Evolutionary conservation across 1,140 invertebrate species (phyloP), one percentile per base, ranked within the genome.

Genomic region (Sipha flava): DNA sequence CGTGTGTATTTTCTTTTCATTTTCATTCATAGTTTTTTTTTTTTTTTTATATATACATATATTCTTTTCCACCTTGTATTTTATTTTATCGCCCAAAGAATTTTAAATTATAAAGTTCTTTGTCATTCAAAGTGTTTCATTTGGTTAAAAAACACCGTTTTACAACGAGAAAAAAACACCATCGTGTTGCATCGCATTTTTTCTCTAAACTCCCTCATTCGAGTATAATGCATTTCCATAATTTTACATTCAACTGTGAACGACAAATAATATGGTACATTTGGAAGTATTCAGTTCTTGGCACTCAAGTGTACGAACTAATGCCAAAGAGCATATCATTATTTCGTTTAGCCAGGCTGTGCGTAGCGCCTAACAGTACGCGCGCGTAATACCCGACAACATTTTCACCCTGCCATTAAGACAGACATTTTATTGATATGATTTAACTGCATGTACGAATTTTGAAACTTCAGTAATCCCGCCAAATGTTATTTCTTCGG

Each of bases 91-190:
- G 26, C 72, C 47, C 49, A 47, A 23, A 52, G 72, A 52, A 75
- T 75, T 75, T 75, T 75, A 75, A 75, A 75, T 75, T 75, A 75
- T 52, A 75, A 37, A 47, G 45, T 52, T 54, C 72, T 75, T 75
- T 75, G 72, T 75, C 49, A 21, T 75, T 37, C 49, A 75, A 73
- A 75, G 72, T 21, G 72, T 75, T 75, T 75, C 72, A 37, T 75
- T 54, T 54, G 49, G 49, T 26, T 57, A 37, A 75, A 54, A 75
- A 75, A 75, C 21, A 59, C 57, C 9, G 21, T 59, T 59, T 12
- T 59, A 3, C n/a, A 54, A 31, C 23, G 23, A 7, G 10, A 29
- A 29, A 59, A 59, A 29, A 26, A 26, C 29, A 34, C 29, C 9
- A 29, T 57, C 23, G 68, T 72, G 31, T 52, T 72, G 12, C 6